Conservation (phyloP, 2,797 vertebrate genomes). For the Borostomias antarcticus region DNA sequence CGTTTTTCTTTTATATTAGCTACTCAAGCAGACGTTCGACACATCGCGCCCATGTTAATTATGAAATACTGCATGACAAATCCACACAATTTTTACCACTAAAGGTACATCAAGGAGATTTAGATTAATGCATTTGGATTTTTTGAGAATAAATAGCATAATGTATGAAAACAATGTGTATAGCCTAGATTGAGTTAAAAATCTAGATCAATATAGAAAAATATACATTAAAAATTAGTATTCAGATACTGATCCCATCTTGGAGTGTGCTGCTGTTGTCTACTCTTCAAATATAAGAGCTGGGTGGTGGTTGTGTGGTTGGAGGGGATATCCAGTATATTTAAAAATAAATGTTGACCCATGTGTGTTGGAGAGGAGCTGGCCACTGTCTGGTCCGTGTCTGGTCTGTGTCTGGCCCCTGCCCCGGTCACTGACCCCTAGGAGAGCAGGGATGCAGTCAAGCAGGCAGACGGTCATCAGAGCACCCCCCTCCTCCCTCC, state of each 20-base stretch:
- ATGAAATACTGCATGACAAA: constrained; percentile 62
- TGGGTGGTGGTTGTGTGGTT: too few relatives aligned
- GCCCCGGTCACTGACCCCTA: constrained; percentile 56
- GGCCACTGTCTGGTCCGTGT: constrained; percentile 38
- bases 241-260: constrained; percentile 38
- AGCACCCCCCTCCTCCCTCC: constrained; percentile 20
- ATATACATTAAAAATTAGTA: constrained; percentile 26
- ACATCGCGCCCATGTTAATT: constrained; percentile 68
- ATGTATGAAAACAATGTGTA: constrained; percentile 60
- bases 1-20: constrained; percentile 68
- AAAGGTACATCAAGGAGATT: constrained; percentile 65
- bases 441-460: constrained; percentile 44
- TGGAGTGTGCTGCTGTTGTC: constrained; percentile 36
- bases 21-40: constrained; percentile 62
- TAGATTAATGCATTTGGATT: constrained; percentile 65
- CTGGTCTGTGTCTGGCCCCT: constrained; percentile 47
- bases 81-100: constrained; percentile 64
- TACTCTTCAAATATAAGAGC: constrained; percentile 25
- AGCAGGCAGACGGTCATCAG: constrained; percentile 16
- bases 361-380: constrained; percentile 38
- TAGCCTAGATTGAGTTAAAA: constrained; percentile 47
- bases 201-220: constrained; percentile 43
- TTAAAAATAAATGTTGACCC: constrained; percentile 33
- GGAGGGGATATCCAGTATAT: constrained; percentile 24
- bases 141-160: constrained; percentile 58